Evolutionary conservation across 2,888 invertebrate species (phyloP).

Genomic region (Blastobasis lacticolella): DNA sequence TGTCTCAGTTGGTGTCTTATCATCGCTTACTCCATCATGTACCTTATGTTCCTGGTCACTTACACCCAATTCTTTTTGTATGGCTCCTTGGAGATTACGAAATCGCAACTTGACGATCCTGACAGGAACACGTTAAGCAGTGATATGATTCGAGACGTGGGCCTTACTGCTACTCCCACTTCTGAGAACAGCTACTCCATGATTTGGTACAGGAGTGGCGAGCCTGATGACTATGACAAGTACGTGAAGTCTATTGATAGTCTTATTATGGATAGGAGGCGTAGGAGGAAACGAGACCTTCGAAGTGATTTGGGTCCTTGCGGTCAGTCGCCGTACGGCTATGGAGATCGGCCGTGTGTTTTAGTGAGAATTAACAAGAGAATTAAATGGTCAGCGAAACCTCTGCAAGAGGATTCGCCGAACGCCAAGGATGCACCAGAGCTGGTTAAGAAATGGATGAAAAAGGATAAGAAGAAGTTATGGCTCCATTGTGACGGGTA

Average conservation of each 20-base stretch:
- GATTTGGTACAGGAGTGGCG: constrained; percentile 46
- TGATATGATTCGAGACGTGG: constrained; percentile 25
- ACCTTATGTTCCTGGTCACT: constrained; percentile 43
- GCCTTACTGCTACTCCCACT: constrained; percentile 48
- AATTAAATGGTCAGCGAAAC: constrained; percentile 44
- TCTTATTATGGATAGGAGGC: constrained; percentile 23
- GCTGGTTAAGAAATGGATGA: constrained; percentile 40
- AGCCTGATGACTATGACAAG: constrained; percentile 34
- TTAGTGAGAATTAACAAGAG: constrained; percentile 53
- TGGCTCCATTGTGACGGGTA: constrained; percentile 52
- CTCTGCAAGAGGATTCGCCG: constrained; percentile 31
- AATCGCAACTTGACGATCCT: constrained; percentile 2
- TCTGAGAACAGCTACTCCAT: constrained; percentile 35
- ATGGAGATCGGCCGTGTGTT: constrained; percentile 50
- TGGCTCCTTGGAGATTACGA: constrained; percentile 32
- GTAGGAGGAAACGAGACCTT: constrained; percentile 27
- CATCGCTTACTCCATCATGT: constrained; percentile 38
- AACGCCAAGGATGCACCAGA: constrained; percentile 26
- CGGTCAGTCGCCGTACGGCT: constrained; percentile 47
- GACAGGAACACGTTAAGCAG: too few relatives aligned
- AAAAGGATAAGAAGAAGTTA: constrained; percentile 29
- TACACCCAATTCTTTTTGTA: constrained; percentile 44
- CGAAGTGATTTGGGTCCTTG: constrained; percentile 43
- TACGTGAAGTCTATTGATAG: constrained; percentile 44
- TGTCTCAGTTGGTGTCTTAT: constrained; percentile 45